Evolutionary conservation across 2,888 invertebrate species (phyloP).

Genomic region (Timandra comae): DNA sequence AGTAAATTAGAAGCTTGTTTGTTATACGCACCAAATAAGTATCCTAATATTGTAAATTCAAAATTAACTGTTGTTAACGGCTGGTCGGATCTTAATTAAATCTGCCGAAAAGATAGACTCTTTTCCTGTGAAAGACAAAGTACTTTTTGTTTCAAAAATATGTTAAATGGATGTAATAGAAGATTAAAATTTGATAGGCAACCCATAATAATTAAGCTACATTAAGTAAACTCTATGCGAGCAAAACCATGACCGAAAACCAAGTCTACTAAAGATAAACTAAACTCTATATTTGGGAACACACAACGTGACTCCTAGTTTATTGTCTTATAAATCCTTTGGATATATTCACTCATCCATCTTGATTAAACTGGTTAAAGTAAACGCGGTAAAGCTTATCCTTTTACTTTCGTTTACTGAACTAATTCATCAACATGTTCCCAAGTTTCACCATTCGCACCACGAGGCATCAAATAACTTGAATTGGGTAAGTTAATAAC

Average conservation of each 20-base stretch:
- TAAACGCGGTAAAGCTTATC: conserved; percentile 13
- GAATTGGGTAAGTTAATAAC: conserved; percentile 12
- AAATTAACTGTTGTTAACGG: no score
- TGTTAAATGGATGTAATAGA: no score
- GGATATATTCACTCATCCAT: conserved; percentile 12
- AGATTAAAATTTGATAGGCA: no score
- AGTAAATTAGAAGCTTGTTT: background rate
- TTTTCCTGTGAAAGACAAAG: no score
- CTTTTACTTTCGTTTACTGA: conserved; percentile 17
- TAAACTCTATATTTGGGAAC: conserved; percentile 1
- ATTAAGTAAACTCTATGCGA: no score
- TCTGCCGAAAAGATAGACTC: no score
- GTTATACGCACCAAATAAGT: no score
- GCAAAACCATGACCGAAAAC: no score
- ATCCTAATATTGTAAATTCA: no score
- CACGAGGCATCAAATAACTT: conserved; percentile 12
- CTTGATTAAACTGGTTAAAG: conserved; percentile 18
- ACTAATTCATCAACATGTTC: conserved; percentile 18
- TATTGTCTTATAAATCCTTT: conserved; percentile 4
- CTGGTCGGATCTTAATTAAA: no score
- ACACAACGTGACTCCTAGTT: background rate
- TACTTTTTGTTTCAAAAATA: no score
- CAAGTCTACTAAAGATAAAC: conserved; percentile 1
- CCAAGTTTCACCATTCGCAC: conserved; percentile 16
- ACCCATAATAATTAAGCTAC: no score